Evolutionary conservation across 2,797 vertebrate species (phyloP), one percentile per base, ranked within the genome.

Genomic region (Argyrosomus regius): DNA sequence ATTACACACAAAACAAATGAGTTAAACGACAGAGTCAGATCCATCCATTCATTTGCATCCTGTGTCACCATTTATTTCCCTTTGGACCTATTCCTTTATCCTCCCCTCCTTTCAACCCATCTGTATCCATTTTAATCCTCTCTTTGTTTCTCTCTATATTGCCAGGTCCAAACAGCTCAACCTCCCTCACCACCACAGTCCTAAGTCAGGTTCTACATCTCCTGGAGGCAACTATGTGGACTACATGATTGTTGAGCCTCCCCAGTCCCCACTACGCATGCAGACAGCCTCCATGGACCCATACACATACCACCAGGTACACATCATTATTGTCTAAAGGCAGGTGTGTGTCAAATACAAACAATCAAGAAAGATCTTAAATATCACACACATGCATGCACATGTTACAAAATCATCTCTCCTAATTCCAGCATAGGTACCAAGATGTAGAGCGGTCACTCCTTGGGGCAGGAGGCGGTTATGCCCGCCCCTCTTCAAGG

Each of bases 221-320:
- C 57, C 91, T 80, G 84, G 95, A 63, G 96, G 96, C 53, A 94
- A 95, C 58, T 97, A 98, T 89, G 78, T 97, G 92, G 97, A 98
- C 81, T 96, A 98, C 53, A 93, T 98, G 88, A 96, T 98, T 24
- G 83, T 96, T 13, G 94, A 96, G 60, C 92, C 94, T 39, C 95
- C 96, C 0, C 94, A 94, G 62, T 88, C 96, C 7, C 91, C 94
- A 1, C 61, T 95, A 24, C 93, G 72, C 50, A 93, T 96, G 91
- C 95, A 97, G 70, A 92, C 96, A 16, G 88, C 95, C 49, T 91
- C 97, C 22, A 89, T 98, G 80, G 96, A 97, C 81, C 97, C 97
- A 12, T 97, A 98, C 75, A 87, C 96, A 18, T 97, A 97, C 88
- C 96, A 95, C 80, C 97, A 98, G 96, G 97, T 98, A 88, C 24